Evolutionary conservation across 2,797 vertebrate species (phyloP), one percentile per base, ranked within the genome.

Genomic region (Melanotaenia nigrans): DNA sequence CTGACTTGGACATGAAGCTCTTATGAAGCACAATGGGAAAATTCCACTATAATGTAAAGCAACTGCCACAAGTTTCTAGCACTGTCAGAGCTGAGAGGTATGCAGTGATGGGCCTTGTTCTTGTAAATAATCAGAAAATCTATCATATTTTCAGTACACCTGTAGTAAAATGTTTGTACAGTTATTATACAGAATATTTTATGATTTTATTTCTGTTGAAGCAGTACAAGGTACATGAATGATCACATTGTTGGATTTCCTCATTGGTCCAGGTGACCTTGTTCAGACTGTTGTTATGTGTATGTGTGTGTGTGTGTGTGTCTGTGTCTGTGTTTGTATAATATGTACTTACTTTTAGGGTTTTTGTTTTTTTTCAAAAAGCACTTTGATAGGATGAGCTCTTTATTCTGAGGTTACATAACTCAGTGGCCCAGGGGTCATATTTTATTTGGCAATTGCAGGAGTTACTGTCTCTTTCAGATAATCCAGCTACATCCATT

Each of bases 361-460:
- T 86, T 82, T 51, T 73, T 75, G 72, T n/a, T 88, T 28, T 28
- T 28, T 88, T 90, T 90, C 85, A 86, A 68, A 70, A 89, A 89
- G 90, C 90, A 92, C 91, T 93, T 92, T 92, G 83, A 67, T 79
- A 65, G 78, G 74, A 82, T 68, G 49, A 86, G 70, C 68, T 83
- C 57, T 64, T 84, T 47, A 35, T 73, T 79, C 65, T 77, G 4
- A 54, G 66, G 61, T 83, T 77, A 80, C 2, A 18, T 77, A 65
- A 75, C 2, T 20, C 54, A 71, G 69, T 61, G 53, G 28, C 77
- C 53, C 74, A 45, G 77, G 18, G 79, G 75, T 71, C 68, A 78
- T 54, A 68, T 76, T 61, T 84, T 73, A 73, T 84, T 70, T 77
- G 71, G 65, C 68, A 64, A 78, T 71, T 80, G 65, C 77, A 76